phyloP scores from a whole-genome alignment of 1,140 invertebrate species.

The Lerema accius region DNA sequence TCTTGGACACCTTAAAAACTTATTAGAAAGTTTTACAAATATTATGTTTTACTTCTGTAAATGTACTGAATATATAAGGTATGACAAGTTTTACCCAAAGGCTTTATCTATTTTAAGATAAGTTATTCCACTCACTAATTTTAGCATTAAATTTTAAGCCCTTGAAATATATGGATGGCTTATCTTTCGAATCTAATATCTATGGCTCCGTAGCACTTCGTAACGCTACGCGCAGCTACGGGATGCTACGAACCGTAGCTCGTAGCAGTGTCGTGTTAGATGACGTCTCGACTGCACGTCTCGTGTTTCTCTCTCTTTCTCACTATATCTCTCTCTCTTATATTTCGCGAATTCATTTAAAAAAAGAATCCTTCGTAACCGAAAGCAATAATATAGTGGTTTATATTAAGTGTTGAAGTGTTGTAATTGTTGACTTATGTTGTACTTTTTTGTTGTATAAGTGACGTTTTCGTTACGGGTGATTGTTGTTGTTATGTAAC shows the following conservation, averaged over 20 bases:
- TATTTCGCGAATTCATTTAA: conserved; percentile 42
- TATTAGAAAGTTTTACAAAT: too few species aligned
- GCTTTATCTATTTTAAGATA: too few species aligned
- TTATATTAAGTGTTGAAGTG: conserved; percentile 33
- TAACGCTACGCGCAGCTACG: conserved; percentile 41
- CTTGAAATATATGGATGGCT: conserved; percentile 6
- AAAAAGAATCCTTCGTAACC: conserved; percentile 41
- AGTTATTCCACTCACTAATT: too few species aligned
- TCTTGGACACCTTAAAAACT: too few species aligned
- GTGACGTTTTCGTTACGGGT: conserved; percentile 35
- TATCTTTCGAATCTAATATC: conserved; percentile 1
- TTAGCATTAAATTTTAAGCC: not conserved
- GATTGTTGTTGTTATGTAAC: conserved; percentile 55
- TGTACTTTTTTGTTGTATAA: conserved; percentile 33
- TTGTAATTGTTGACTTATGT: conserved; percentile 25
- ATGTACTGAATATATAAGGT: too few species aligned
- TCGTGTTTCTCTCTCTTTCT: conserved; percentile 47
- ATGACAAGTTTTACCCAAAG: too few species aligned
- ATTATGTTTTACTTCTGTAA: too few species aligned
- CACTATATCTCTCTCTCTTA: conserved; percentile 49
- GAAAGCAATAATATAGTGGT: conserved; percentile 50
- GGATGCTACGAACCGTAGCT: conserved; percentile 47
- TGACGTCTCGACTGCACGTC: conserved; percentile 43
- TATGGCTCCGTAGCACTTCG: conserved; percentile 35
- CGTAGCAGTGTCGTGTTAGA: conserved; percentile 48